Base-by-base conservation (phyloP, 2,113 vertebrate species). In the Istiophorus platypterus region DNA sequence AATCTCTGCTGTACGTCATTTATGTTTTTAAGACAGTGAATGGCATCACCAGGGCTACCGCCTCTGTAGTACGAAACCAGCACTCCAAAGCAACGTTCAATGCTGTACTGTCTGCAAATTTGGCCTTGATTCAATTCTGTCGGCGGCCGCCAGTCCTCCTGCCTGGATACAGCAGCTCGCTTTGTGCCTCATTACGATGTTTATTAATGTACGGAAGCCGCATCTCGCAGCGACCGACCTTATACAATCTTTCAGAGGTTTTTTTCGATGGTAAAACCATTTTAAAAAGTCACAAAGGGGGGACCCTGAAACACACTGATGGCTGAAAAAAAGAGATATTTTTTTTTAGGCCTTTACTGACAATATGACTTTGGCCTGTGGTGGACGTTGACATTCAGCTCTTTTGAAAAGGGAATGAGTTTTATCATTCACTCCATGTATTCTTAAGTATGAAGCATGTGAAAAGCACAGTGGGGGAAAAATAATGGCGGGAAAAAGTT, bases 391-490 rank as follows among this genome's bases (percentile, higher is more conserved):
- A 80, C 62, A 49, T 85, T 81, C 54, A 62, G 78, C 75, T 82
- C 41, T 76, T 68, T 63, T 68, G 67, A 22, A 64, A 65, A 67
- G 81, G 72, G 90, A 85, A 95, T 95, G 91, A 94, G 92, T 95
- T 94, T 94, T 94, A 93, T 94, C 85, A 94, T 95, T 94, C 75
- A 0, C 78, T 75, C 81, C 34, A 2, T 49, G 61, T 82, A 47
- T 47, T 70, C 39, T 42, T 42, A 42, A 42, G 41, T 65, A 4
- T 24, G 0, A 64, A 64, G 22, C 64, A 47, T 13, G 54, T 37
- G 29, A 41, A 27, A 24, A 52, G n/a, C 64, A 63, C 49, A 42
- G 10, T 27, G 68, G 49, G n/a, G 31, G 31, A 6, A n/a, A 20
- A 15, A 58, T 37, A 39, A 12, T 27, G 31, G 13, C 10, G 10